phyloP scores from a whole-genome alignment of 2,888 invertebrate genomes.

The Phortica magna region DNA sequence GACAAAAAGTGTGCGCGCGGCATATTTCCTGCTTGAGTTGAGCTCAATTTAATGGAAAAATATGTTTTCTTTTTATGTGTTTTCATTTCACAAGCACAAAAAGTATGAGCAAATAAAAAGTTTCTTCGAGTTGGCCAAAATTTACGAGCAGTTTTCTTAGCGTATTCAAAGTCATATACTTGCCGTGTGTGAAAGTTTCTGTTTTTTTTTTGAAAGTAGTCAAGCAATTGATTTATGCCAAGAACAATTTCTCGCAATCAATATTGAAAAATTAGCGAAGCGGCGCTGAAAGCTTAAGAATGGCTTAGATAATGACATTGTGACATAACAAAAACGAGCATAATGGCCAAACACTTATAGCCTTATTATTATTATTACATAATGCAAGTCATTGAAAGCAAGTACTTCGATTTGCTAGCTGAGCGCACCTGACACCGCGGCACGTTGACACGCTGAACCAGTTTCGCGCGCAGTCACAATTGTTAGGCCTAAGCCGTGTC shows the following conservation, averaged over 20 bases:
- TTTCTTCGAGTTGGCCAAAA: constrained; percentile 8
- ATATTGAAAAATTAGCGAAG: neutral
- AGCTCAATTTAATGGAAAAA: constrained; percentile 77
- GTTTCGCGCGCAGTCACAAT: neutral
- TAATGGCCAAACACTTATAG: neutral
- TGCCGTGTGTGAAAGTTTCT: neutral
- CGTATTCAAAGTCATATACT: neutral
- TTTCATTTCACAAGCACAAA: neutral
- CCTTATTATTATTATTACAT: neutral
- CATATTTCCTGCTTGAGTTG: constrained; percentile 75
- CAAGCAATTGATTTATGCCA: constrained; percentile 21
- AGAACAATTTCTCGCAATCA: constrained; percentile 20
- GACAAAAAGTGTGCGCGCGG: constrained; percentile 35
- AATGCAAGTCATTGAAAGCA: constrained; percentile 19
- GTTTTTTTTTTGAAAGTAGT: neutral
- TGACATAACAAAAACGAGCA: neutral
- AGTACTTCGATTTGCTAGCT: neutral
- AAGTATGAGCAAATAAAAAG: neutral
- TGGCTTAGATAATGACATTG: constrained; percentile 3
- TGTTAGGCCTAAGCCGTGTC: constrained; percentile 23
- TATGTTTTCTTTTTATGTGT: constrained; percentile 44
- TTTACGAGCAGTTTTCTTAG: neutral
- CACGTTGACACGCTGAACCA: constrained; percentile 27
- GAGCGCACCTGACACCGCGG: neutral
- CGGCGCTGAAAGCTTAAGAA: constrained; percentile 10